phyloP scores from a whole-genome alignment of 2,113 vertebrate species.

The Chrysochloris asiatica region DNA sequence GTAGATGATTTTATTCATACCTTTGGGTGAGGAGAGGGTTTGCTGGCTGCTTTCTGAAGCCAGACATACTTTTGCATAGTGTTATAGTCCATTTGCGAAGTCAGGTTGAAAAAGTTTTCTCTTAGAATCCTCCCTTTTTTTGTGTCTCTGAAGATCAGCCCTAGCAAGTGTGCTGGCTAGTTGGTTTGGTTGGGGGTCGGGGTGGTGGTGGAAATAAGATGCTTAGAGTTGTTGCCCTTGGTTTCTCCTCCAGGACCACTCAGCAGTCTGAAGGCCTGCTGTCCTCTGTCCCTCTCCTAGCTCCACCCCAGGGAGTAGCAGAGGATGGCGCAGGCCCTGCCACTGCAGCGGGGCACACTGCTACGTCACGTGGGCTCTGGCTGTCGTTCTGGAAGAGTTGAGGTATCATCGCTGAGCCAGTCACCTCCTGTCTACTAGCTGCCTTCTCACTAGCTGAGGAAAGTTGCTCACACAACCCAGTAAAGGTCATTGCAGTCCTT shows the following conservation, averaged over 20 bases:
- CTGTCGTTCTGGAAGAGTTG: background rate
- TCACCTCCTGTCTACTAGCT: background rate
- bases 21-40: background rate
- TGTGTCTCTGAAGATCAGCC: constrained; percentile 4
- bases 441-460: background rate
- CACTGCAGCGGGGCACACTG: background rate
- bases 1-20: background rate
- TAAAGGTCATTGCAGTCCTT: background rate
- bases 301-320: background rate
- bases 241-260: background rate
- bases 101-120: constrained; percentile 4
- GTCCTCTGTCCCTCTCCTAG: background rate
- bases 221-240: background rate
- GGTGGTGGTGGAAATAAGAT: background rate
- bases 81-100: constrained; percentile 2
- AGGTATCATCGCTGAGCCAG: background rate
- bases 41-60: background rate
- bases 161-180: background rate
- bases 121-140: constrained; percentile 18
- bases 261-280: background rate
- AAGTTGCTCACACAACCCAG: background rate
- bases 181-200: background rate
- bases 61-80: background rate
- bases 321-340: background rate
- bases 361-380: background rate